These are phyloP conservation scores for Pseudomyrmex concolor DNA, from an alignment of 1,140 invertebrate genomes.

Conservation along the genomic window DNA sequence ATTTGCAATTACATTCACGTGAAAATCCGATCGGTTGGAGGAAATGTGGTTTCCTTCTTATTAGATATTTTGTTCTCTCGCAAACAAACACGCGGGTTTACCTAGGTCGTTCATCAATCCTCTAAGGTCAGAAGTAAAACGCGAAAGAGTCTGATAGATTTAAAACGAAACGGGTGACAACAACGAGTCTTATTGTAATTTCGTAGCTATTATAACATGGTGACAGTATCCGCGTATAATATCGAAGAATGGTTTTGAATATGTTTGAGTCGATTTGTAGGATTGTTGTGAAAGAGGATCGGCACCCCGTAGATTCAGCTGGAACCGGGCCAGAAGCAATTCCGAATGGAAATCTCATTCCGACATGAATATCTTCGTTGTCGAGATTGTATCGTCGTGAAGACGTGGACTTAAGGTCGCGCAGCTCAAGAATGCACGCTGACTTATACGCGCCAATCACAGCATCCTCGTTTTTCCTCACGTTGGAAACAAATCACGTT, in stretches of 20 bases:
- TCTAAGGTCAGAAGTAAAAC: neutral
- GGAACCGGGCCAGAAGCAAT: slow-evolving; percentile 78
- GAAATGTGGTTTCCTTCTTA: neutral
- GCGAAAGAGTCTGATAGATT: slow-evolving; percentile 46
- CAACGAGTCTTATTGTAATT: slow-evolving; percentile 70
- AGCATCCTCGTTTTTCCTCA: slow-evolving; percentile 70
- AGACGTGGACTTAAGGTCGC: slow-evolving; percentile 62
- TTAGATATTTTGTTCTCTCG: slow-evolving; percentile 10
- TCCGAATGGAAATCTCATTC: slow-evolving; percentile 79
- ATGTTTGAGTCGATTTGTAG: slow-evolving; percentile 82
- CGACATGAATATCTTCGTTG: slow-evolving; percentile 70
- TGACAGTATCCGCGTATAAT: slow-evolving; percentile 75
- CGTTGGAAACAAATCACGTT: slow-evolving; percentile 35
- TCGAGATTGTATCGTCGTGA: slow-evolving; percentile 69
- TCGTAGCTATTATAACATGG: slow-evolving; percentile 64
- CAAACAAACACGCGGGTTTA: neutral
- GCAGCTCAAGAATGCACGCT: slow-evolving; percentile 34
- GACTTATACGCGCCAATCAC: slow-evolving; percentile 64
- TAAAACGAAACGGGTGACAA: slow-evolving; percentile 71
- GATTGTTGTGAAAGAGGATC: slow-evolving; percentile 62
- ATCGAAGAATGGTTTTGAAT: slow-evolving; percentile 81
- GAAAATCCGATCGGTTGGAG: neutral
- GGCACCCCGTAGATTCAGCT: slow-evolving; percentile 61
- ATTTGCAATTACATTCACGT: slow-evolving; percentile 17
- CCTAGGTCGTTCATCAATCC: neutral